Evolutionary conservation across 2,797 vertebrate species (phyloP).

Genomic region (Hydrophis major): DNA sequence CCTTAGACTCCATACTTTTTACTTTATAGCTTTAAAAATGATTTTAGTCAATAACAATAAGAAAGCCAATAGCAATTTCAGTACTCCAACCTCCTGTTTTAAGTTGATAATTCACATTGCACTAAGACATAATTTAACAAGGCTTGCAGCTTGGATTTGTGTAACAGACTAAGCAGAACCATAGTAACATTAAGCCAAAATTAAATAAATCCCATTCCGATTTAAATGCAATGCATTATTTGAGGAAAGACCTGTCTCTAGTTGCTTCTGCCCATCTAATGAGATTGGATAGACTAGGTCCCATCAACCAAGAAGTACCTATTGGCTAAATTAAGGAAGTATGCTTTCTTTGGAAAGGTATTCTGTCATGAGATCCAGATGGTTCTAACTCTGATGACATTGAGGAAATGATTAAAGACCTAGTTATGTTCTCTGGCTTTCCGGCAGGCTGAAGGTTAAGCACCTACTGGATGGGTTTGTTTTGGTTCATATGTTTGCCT

Average conservation of each 20-base stretch:
- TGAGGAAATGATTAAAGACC: not conserved
- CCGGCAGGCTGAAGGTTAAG: not conserved
- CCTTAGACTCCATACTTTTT: not conserved
- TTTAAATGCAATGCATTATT: not conserved
- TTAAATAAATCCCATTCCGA: not conserved
- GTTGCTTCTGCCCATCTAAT: not conserved
- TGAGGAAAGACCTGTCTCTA: not conserved
- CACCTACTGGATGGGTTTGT: not conserved
- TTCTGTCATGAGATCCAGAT: not conserved
- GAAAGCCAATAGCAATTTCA: not conserved
- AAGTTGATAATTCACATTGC: not conserved
- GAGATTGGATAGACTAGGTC: not conserved
- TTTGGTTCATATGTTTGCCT: not conserved
- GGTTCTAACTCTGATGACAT: not conserved
- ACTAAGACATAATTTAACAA: not conserved
- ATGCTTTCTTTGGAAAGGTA: not conserved
- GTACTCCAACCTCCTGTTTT: not conserved
- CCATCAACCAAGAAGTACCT: not conserved
- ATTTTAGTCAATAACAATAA: not conserved
- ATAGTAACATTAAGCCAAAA: not conserved
- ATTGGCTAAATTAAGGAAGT: not conserved
- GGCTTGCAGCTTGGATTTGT: not conserved
- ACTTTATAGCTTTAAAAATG: not conserved
- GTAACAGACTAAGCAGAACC: not conserved
- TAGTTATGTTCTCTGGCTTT: not conserved